Base-by-base conservation (phyloP, 2,797 vertebrate genomes). In the Buceros bicornis region DNA sequence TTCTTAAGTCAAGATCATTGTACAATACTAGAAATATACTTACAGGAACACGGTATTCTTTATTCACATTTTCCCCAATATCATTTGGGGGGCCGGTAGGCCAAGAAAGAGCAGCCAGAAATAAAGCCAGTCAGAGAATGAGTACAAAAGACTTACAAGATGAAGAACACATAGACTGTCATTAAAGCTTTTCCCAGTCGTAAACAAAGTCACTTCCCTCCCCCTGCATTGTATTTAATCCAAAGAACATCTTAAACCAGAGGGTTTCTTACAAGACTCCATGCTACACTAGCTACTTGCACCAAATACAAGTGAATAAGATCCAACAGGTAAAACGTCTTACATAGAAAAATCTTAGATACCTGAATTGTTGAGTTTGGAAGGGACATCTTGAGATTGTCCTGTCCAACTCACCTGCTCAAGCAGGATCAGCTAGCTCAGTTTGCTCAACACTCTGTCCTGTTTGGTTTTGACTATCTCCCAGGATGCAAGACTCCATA, bases 71-170 rank as follows among this genome's bases (percentile, higher is more conserved):
- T 82, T 71, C 78, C 78, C 45, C 65, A 65, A 19, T 53, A 71
- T 11, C 73, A 40, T 37, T 87, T 50, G 48, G 28, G 37, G 62
- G 42, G 24, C 84, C 13, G 48, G 19, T 3, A 93, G 16, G 71
- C 48, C 70, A 94, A 89, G 82, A 78, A 84, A 87, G 60, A 89
- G 57, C 51, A 87, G n/a, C 21, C 89, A 93, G 84, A 85, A 93
- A 78, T 28, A 85, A 90, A 86, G 76, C 21, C 48, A 56, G 31
- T 42, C 51, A 87, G 56, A 87, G 25, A 89, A 81, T 7, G 7
- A 84, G 66, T 56, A 89, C 18, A 90, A 88, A 92, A 70, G 43
- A 91, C 35, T 64, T 47, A 22, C 8, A 78, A 74, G 42, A 62
- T 60, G 71, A 90, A 86, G 61, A 90, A 78, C 12, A 82, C 13